phyloP scores from a whole-genome alignment of 2,797 vertebrate species.

The Tragopan temminckii region DNA sequence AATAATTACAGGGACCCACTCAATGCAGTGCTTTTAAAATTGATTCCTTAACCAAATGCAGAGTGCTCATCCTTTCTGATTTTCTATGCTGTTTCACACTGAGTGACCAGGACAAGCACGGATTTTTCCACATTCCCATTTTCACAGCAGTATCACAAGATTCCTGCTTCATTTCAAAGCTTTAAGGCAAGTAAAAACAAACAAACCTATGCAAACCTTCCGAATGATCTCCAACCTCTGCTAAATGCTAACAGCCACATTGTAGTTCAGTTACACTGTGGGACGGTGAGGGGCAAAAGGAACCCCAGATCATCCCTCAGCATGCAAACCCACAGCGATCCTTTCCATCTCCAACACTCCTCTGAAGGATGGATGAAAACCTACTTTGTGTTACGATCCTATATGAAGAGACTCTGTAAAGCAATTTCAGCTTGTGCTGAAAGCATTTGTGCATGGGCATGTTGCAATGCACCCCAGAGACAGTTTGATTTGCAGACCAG shows the following conservation, averaged over 20 bases:
- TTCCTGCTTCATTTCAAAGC: background rate
- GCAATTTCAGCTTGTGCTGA: background rate
- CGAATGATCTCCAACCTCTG: background rate
- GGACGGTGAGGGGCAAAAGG: background rate
- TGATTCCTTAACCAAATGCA: constrained; percentile 70
- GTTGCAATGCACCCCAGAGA: constrained; percentile 25
- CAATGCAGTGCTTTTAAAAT: constrained; percentile 42
- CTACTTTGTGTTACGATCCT: background rate
- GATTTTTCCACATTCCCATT: background rate
- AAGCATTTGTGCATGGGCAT: background rate
- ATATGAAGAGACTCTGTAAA: background rate
- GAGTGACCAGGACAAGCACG: background rate
- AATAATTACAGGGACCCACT: constrained; percentile 14
- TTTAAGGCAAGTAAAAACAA: background rate
- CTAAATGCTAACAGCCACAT: background rate
- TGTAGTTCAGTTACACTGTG: background rate
- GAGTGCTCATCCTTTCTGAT: constrained; percentile 42
- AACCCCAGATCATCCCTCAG: background rate
- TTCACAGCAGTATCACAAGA: background rate
- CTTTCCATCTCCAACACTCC: background rate
- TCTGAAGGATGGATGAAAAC: background rate
- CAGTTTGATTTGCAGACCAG: constrained; percentile 49
- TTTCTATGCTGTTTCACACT: constrained; percentile 27
- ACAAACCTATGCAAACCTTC: background rate
- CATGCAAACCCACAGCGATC: fast-evolving